A percentile compares a stretch with the other conserved stretches of the same genome.
Conservation (phyloP, 1,140 invertebrate species). For the Homalodisca vitripennis region DNA sequence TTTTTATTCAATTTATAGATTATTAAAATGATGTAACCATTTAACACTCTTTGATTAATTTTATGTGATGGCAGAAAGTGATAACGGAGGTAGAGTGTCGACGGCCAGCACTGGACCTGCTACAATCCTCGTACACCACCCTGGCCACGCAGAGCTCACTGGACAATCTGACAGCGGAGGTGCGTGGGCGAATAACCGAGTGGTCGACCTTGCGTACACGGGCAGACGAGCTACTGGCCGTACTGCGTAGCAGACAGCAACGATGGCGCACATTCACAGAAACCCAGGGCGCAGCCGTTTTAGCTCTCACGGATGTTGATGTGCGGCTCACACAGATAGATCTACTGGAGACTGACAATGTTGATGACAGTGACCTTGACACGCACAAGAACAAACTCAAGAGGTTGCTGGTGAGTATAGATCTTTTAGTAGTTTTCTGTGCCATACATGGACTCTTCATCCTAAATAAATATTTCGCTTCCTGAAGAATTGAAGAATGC, state of each 20-base stretch:
- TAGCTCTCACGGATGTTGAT: constrained; percentile 66
- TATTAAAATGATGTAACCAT: too few relatives aligned
- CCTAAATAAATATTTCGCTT: too few relatives aligned
- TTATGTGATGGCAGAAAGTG: constrained; percentile 33
- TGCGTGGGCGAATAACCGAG: constrained; percentile 55
- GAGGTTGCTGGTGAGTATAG: constrained; percentile 32
- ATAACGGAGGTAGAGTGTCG: constrained; percentile 59
- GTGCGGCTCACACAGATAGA: constrained; percentile 65
- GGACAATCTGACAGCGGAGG: constrained; percentile 53
- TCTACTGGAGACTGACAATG: constrained; percentile 57
- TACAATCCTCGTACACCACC: constrained; percentile 62
- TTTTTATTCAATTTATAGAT: too few relatives aligned
- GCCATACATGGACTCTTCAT: too few relatives aligned
- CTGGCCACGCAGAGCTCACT: constrained; percentile 53
- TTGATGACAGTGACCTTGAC: constrained; percentile 46
- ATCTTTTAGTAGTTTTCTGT: too few relatives aligned
- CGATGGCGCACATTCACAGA: constrained; percentile 37
- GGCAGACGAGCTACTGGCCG: constrained; percentile 38
- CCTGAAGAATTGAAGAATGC: too few relatives aligned
- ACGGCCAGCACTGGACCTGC: constrained; percentile 52
- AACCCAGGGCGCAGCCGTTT: constrained; percentile 65
- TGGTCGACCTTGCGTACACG: constrained; percentile 58
- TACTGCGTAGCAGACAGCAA: constrained; percentile 37
- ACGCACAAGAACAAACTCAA: constrained; percentile 24
- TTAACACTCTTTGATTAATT: too few relatives aligned